These are phyloP conservation scores for Oplegnathus fasciatus DNA, from an alignment of 2,113 vertebrate species.

Conservation along the genomic window DNA sequence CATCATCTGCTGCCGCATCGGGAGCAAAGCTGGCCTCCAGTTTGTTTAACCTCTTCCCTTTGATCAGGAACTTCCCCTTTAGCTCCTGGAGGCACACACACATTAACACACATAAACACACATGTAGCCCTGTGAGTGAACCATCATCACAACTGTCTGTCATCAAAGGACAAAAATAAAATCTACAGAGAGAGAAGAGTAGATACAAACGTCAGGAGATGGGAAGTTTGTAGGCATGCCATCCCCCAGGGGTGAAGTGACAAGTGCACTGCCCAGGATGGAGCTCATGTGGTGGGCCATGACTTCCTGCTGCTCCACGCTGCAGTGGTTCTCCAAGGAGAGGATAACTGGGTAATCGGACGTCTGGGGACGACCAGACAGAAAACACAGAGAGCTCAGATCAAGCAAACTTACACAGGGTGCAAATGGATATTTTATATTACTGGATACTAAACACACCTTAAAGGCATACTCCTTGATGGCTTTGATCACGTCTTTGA, in stretches of 20 bases:
- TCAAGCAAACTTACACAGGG: neutral
- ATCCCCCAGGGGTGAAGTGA: constrained; percentile 88
- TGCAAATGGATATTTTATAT: neutral
- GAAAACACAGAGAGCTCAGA: neutral
- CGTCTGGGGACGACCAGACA: constrained; percentile 75
- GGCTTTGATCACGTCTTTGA: constrained; percentile 92
- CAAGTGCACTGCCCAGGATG: constrained; percentile 90
- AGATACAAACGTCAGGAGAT: constrained; percentile 90
- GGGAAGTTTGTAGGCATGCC: constrained; percentile 87
- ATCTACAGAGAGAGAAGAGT: neutral
- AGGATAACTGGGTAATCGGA: constrained; percentile 95
- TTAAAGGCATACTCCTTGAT: constrained; percentile 97
- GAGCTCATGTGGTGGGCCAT: constrained; percentile 90
- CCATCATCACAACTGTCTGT: neutral
- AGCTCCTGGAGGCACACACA: constrained; percentile 85
- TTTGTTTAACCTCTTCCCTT: constrained; percentile 93
- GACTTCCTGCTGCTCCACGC: constrained; percentile 91
- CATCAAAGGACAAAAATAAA: neutral
- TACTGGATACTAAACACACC: constrained; percentile 76
- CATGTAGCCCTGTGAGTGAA: neutral
- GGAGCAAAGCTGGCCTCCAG: constrained; percentile 81
- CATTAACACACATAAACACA: neutral
- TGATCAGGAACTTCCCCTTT: constrained; percentile 94
- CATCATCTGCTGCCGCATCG: constrained; percentile 66
- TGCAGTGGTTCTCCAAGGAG: constrained; percentile 98